These are phyloP conservation scores for Sinocyclocheilus maitianheensis DNA, from an alignment of 2,113 vertebrate species.

Conservation along the genomic window DNA sequence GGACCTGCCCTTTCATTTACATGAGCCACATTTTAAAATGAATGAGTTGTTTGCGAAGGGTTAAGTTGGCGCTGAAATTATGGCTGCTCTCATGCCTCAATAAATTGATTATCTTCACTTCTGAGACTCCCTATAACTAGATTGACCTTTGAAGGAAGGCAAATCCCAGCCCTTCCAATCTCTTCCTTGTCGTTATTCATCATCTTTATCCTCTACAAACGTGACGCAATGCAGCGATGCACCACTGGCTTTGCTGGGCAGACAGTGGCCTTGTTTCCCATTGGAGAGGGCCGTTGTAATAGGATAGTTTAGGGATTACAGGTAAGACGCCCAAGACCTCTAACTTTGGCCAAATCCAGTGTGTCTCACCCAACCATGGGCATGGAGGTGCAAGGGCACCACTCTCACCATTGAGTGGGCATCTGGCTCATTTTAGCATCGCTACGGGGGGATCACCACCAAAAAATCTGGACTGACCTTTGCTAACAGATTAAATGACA, in stretches of 20 bases:
- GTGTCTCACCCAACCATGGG: conserved; percentile 75
- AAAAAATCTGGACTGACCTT: conserved; percentile 56
- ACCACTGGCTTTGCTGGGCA: conserved; percentile 69
- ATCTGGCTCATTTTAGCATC: conserved; percentile 62
- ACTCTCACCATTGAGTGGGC: conserved; percentile 60
- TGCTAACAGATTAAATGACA: conserved; percentile 24
- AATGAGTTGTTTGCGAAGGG: neutral
- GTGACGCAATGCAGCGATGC: conserved; percentile 14
- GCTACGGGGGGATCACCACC: conserved; percentile 63
- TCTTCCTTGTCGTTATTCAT: conserved; percentile 25
- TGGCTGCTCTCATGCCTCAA: neutral
- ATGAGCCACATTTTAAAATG: neutral
- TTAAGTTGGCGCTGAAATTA: neutral
- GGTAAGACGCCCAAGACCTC: conserved; percentile 66
- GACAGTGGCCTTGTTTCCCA: conserved; percentile 75
- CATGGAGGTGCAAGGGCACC: conserved; percentile 63
- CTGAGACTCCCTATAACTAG: neutral
- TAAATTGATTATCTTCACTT: neutral
- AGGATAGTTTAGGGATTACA: conserved; percentile 77
- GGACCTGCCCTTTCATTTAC: neutral
- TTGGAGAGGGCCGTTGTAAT: conserved; percentile 69
- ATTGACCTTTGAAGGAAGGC: neutral
- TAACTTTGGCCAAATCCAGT: conserved; percentile 71
- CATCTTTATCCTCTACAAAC: conserved; percentile 21
- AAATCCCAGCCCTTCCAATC: neutral